Conservation (phyloP, 2,797 vertebrate species). For the Myotis vivesi region DNA sequence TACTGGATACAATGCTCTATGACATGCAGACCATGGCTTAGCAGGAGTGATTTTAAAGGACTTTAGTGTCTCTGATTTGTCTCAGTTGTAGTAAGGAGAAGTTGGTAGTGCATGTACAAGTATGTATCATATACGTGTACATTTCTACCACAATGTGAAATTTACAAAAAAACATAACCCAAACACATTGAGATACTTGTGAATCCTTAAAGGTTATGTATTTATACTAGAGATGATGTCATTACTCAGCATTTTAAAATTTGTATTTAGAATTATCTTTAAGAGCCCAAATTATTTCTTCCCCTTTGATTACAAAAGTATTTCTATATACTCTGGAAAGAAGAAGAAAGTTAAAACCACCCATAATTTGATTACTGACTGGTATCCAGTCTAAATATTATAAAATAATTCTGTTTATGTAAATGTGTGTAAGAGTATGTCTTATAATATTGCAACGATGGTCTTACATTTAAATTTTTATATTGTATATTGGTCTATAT, state of each 20-base stretch:
- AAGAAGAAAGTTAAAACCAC: constrained; percentile 26
- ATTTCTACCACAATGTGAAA: neutral
- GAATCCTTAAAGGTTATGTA: neutral
- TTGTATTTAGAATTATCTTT: constrained; percentile 20
- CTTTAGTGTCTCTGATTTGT: neutral
- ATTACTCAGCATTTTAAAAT: neutral
- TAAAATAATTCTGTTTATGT: neutral
- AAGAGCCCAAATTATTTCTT: neutral
- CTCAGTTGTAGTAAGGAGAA: neutral
- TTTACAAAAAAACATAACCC: constrained; percentile 5
- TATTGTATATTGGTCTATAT: neutral
- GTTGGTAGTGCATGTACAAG: neutral
- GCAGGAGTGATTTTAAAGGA: neutral
- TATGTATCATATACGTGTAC: neutral
- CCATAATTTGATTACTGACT: neutral
- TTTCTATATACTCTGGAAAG: neutral
- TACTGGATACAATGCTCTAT: neutral
- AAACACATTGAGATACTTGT: neutral
- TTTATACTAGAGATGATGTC: neutral
- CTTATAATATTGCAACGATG: neutral
- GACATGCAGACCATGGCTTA: neutral
- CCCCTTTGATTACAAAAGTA: neutral
- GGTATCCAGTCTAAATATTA: constrained; percentile 16
- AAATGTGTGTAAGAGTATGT: neutral
- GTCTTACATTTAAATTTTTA: constrained; percentile 13